A percentile compares a stretch with the other conserved stretches of the same genome.
Evolutionary conservation across 1,140 invertebrate species (phyloP).

Genomic region (Propsilocerus akamusi): DNA sequence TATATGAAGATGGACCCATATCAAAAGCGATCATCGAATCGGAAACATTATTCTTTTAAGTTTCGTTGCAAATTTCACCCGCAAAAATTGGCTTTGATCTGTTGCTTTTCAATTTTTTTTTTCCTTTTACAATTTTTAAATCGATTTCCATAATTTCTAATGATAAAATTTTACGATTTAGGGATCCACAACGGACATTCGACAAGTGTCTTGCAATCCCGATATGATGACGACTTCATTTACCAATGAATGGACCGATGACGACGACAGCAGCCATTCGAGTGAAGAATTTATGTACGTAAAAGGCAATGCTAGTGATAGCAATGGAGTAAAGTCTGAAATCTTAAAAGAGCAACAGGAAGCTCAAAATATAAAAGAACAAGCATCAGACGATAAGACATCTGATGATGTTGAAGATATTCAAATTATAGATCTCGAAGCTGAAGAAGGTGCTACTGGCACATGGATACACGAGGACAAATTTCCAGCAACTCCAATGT

Average conservation of each 20-base stretch:
- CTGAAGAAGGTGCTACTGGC: background rate
- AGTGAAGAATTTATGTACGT: slow-evolving; percentile 9
- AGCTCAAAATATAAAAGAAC: background rate
- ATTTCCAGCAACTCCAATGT: background rate
- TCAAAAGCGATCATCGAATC: background rate
- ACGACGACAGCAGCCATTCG: slow-evolving; percentile 7
- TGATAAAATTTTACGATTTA: background rate
- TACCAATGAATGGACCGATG: slow-evolving; percentile 7
- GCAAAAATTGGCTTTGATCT: background rate
- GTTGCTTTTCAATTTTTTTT: background rate
- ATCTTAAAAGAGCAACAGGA: background rate
- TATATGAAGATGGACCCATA: no score
- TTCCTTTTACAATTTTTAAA: background rate
- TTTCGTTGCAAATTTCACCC: background rate
- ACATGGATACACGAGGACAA: background rate
- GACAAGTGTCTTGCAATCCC: background rate
- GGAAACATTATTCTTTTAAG: background rate
- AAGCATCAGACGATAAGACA: background rate
- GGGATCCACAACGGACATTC: background rate
- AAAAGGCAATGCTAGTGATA: no score
- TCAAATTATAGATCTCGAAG: background rate
- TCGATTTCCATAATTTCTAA: background rate
- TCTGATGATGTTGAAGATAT: background rate
- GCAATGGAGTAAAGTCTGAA: background rate
- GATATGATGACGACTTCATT: slow-evolving; percentile 4